A percentile compares a stretch with the other conserved stretches of the same genome.
Conservation (phyloP, 2,888 invertebrate genomes). For the Acleris emargana region DNA sequence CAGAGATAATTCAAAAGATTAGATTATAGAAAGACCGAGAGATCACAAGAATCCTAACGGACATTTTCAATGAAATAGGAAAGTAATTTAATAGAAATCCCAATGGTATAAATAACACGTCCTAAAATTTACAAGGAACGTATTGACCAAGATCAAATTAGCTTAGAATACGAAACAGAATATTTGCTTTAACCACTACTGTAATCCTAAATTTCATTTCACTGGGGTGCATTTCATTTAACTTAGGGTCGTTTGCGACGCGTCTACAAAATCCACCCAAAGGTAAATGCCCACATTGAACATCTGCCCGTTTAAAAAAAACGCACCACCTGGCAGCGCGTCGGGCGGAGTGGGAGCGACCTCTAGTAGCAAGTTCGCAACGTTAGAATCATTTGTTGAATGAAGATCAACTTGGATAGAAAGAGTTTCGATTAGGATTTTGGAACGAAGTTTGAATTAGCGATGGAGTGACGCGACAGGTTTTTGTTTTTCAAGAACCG, state of each 20-base stretch:
- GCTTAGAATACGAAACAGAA: too few species aligned
- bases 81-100: too few species aligned
- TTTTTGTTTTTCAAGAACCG: background rate
- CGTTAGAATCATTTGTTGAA: background rate
- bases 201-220: background rate
- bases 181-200: background rate
- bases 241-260: slow-evolving; percentile 9
- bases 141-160: too few species aligned
- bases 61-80: too few species aligned
- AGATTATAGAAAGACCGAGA: too few species aligned
- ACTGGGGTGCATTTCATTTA: slow-evolving; percentile 27
- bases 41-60: too few species aligned
- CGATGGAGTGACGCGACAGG: background rate
- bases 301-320: slow-evolving; percentile 40
- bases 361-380: slow-evolving; percentile 8
- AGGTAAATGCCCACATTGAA: slow-evolving; percentile 38
- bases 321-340: slow-evolving; percentile 38
- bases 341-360: slow-evolving; percentile 10
- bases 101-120: too few species aligned
- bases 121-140: too few species aligned
- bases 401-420: background rate
- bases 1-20: too few species aligned
- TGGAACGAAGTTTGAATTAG: background rate
- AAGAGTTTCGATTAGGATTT: background rate
- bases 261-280: slow-evolving; percentile 23